Evolutionary conservation across 2,888 invertebrate species (phyloP).

Genomic region (Candidula unifasciata): DNA sequence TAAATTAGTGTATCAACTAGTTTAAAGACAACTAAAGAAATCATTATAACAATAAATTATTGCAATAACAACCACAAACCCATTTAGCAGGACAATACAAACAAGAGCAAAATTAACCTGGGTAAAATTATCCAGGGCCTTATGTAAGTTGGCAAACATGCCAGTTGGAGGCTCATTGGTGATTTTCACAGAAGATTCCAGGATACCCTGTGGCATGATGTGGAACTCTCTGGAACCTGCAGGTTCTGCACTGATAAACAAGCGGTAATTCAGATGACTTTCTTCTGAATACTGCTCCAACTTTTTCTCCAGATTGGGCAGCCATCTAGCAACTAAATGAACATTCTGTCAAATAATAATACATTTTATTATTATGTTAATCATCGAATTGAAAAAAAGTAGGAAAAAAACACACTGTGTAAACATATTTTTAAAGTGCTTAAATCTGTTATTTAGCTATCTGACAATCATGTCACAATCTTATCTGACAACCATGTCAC

Average conservation of each 20-base stretch:
- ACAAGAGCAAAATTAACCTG: slow-evolving; percentile 80
- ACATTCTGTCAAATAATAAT: slow-evolving; percentile 85
- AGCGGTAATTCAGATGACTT: slow-evolving; percentile 88
- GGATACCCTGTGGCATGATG: slow-evolving; percentile 95
- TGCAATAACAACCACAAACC: too few relatives aligned
- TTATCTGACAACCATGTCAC: too few relatives aligned
- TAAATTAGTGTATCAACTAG: too few relatives aligned
- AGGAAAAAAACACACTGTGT: too few relatives aligned
- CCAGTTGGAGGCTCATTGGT: slow-evolving; percentile 98
- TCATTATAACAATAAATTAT: too few relatives aligned
- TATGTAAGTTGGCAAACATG: slow-evolving; percentile 96
- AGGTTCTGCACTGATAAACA: slow-evolving; percentile 96
- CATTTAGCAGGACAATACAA: not conserved
- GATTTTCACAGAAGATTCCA: slow-evolving; percentile 97
- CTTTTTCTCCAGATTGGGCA: slow-evolving; percentile 92
- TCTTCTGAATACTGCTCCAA: slow-evolving; percentile 90
- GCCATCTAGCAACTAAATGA: slow-evolving; percentile 95
- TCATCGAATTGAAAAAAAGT: too few relatives aligned
- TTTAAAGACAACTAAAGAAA: too few relatives aligned
- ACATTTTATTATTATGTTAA: too few relatives aligned
- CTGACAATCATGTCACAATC: too few relatives aligned
- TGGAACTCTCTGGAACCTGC: slow-evolving; percentile 91
- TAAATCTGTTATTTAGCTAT: too few relatives aligned
- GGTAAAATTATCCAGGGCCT: slow-evolving; percentile 94
- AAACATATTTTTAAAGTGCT: too few relatives aligned